Evolutionary conservation across 2,113 vertebrate species (phyloP).

Genomic region (Thalassoma bifasciatum): DNA sequence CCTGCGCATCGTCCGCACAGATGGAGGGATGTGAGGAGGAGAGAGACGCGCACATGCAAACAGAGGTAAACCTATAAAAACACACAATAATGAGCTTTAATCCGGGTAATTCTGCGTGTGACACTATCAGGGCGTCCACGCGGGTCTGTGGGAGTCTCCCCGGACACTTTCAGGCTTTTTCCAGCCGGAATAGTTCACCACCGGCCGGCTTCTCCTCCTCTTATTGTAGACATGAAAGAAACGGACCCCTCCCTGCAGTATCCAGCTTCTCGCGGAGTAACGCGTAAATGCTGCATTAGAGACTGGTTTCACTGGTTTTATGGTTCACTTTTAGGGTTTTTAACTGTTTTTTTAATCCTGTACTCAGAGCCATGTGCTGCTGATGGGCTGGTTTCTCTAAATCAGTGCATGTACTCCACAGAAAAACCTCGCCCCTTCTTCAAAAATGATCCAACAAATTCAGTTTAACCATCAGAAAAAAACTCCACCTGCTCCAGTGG

Average conservation of each 20-base stretch:
- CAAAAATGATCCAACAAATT: background rate
- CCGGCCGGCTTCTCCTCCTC: slow-evolving; percentile 55
- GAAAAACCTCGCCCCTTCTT: background rate
- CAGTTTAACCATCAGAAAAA: background rate
- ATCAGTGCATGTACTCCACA: too few relatives aligned
- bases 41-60: slow-evolving; percentile 68
- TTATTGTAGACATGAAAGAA: slow-evolving; percentile 43
- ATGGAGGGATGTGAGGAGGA: slow-evolving; percentile 78
- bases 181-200: background rate
- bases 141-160: background rate
- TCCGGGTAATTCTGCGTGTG: fast-evolving
- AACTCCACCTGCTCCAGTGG: background rate
- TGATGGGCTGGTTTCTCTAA: background rate
- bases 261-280: background rate
- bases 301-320: background rate
- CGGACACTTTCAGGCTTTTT: background rate
- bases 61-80: slow-evolving; percentile 73
- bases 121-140: fast-evolving
- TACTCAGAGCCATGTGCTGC: background rate
- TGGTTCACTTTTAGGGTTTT: background rate
- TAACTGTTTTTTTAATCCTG: background rate
- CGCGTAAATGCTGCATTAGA: fast-evolving
- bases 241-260: slow-evolving; percentile 72
- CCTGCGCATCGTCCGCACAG: slow-evolving; percentile 74
- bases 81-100: background rate